A percentile compares a stretch with the other conserved stretches of the same genome.
Conservation (phyloP, 2,797 vertebrate genomes). For the Ciconia nigra region DNA sequence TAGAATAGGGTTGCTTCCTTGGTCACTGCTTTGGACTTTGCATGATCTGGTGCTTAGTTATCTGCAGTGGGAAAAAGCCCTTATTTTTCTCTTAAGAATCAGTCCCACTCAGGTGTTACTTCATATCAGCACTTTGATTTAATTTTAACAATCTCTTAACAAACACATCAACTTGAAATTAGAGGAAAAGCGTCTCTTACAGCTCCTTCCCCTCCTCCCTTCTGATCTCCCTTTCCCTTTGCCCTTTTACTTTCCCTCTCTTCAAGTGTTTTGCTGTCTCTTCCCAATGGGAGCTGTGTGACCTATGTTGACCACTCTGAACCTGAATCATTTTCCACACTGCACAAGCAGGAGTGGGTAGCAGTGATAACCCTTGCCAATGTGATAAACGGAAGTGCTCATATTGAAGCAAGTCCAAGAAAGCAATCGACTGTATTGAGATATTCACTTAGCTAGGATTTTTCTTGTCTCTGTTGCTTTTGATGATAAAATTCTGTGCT, state of each 20-base stretch:
- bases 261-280: background rate
- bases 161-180: background rate
- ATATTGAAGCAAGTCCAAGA: background rate
- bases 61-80: background rate
- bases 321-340: background rate
- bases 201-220: accelerated
- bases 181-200: background rate
- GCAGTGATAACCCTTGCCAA: background rate
- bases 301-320: background rate
- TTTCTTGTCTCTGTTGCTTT: background rate
- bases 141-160: background rate
- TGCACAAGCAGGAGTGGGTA: background rate
- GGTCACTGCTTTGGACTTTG: background rate
- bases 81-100: background rate
- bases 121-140: background rate
- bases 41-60: background rate
- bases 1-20: background rate
- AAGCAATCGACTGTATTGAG: accelerated
- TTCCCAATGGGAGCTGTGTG: background rate
- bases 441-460: background rate
- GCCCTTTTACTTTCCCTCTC: background rate
- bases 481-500: background rate
- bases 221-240: background rate
- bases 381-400: background rate
- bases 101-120: background rate